Percentiles rank a stretch among this genome's conserved stretches.
phyloP scores from a whole-genome alignment of 2,797 vertebrate species.

The Periparus ater region DNA sequence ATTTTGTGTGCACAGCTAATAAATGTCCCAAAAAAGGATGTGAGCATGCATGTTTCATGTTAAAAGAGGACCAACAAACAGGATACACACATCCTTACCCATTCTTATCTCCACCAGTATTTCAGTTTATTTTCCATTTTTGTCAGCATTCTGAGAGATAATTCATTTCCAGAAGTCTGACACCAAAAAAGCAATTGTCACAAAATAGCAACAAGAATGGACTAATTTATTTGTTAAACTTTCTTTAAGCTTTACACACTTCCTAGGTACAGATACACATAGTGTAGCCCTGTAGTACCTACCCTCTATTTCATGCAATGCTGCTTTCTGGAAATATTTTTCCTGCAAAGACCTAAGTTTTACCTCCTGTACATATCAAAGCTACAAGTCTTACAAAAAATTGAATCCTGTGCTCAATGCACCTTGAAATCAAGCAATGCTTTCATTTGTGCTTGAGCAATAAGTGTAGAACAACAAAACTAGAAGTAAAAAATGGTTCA shows the following conservation, averaged over 20 bases:
- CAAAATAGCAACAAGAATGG: not conserved
- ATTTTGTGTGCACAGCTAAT: not conserved
- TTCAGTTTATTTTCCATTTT: conserved; percentile 30
- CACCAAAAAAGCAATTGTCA: not conserved
- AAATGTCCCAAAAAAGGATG: conserved; percentile 13
- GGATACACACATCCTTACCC: conserved; percentile 16
- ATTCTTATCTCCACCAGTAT: conserved; percentile 30
- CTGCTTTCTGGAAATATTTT: not conserved
- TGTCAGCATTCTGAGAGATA: not conserved
- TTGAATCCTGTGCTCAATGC: not conserved
- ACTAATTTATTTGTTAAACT: not conserved
- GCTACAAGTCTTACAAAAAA: not conserved
- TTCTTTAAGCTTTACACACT: not conserved
- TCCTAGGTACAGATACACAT: not conserved
- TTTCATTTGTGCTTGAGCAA: not conserved
- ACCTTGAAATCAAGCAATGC: not conserved
- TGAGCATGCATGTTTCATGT: conserved; percentile 20
- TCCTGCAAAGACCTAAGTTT: not conserved
- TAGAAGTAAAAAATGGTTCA: not conserved
- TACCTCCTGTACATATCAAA: not conserved
- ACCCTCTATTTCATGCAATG: not conserved
- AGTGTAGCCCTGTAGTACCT: not conserved
- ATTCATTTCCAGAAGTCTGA: not conserved
- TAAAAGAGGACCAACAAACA: conserved; percentile 21
- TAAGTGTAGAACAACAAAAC: not conserved